Evolutionary conservation across 2,797 vertebrate genomes (phyloP).

Genomic region (Cynopterus sphinx): DNA sequence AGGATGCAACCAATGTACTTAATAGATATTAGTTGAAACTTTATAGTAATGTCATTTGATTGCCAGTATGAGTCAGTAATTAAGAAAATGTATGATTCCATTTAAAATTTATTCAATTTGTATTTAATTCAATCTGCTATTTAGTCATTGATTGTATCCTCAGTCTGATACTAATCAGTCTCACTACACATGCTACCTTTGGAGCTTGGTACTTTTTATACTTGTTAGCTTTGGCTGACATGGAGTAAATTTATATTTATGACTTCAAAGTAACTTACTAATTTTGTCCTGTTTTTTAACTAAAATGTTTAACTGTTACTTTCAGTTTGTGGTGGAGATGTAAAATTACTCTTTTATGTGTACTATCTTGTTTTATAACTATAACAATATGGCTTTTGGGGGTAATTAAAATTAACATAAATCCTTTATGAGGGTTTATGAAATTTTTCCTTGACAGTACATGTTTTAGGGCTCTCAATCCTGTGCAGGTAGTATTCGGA

Average conservation of each 20-base stretch:
- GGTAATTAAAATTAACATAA: background rate
- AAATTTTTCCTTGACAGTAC: background rate
- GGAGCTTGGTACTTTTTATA: background rate
- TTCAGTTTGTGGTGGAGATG: background rate
- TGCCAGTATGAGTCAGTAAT: background rate
- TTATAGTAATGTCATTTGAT: background rate
- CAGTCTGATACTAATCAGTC: background rate
- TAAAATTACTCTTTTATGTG: background rate
- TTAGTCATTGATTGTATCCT: background rate
- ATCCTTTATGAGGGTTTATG: background rate
- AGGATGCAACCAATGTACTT: background rate
- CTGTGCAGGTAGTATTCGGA: background rate
- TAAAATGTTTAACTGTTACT: background rate
- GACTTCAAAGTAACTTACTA: background rate
- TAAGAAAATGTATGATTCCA: background rate
- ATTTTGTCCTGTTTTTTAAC: background rate
- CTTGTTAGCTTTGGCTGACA: background rate
- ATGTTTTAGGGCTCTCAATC: background rate
- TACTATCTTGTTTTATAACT: constrained; percentile 20
- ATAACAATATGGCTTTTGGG: background rate
- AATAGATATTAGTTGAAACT: background rate
- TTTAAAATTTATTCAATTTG: background rate
- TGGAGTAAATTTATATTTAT: background rate
- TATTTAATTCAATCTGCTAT: background rate
- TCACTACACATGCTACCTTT: background rate